These are phyloP conservation scores for Belonocnema kinseyi DNA, from an alignment of 1,140 invertebrate species.

Conservation along the genomic window DNA sequence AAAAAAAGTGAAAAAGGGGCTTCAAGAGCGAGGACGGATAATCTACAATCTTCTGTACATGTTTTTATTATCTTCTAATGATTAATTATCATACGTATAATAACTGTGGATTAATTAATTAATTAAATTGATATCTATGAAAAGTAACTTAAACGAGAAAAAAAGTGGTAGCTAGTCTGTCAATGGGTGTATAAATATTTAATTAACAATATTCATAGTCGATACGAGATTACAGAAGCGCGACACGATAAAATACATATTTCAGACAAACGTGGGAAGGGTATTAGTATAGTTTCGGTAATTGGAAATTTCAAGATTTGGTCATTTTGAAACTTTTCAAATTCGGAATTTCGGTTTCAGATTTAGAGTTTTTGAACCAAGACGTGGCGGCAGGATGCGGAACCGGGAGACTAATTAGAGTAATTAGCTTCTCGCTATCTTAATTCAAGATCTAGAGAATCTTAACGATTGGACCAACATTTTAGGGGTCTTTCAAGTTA, in stretches of 20 bases:
- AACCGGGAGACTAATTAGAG: background rate
- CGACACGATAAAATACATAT: slow-evolving; percentile 37
- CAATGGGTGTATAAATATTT: slow-evolving; percentile 74
- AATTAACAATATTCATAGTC: slow-evolving; percentile 64
- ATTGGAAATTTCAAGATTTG: background rate
- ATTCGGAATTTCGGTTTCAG: slow-evolving; percentile 27
- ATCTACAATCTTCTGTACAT: slow-evolving; percentile 74
- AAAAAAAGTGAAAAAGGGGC: slow-evolving; percentile 33
- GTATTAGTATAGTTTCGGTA: slow-evolving; percentile 24
- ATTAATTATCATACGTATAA: slow-evolving; percentile 73
- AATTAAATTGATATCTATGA: slow-evolving; percentile 72
- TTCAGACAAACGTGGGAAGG: slow-evolving; percentile 24
- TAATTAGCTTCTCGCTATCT: background rate
- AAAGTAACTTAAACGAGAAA: slow-evolving; percentile 69
- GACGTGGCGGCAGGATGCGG: slow-evolving; percentile 25
- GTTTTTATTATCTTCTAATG: slow-evolving; percentile 73
- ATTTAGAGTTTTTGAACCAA: background rate
- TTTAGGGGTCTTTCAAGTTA: slow-evolving; percentile 8
- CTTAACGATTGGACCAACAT: slow-evolving; percentile 26
- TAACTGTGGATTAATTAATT: slow-evolving; percentile 72
- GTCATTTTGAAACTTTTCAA: background rate
- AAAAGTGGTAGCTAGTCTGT: slow-evolving; percentile 73
- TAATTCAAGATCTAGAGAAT: slow-evolving; percentile 13
- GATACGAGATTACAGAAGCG: slow-evolving; percentile 45
- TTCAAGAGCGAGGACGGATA: slow-evolving; percentile 53